Percentiles rank a stretch among this genome's conserved stretches.
Evolutionary conservation across 2,797 vertebrate species (phyloP).

Genomic region (Sternotherus odoratus): DNA sequence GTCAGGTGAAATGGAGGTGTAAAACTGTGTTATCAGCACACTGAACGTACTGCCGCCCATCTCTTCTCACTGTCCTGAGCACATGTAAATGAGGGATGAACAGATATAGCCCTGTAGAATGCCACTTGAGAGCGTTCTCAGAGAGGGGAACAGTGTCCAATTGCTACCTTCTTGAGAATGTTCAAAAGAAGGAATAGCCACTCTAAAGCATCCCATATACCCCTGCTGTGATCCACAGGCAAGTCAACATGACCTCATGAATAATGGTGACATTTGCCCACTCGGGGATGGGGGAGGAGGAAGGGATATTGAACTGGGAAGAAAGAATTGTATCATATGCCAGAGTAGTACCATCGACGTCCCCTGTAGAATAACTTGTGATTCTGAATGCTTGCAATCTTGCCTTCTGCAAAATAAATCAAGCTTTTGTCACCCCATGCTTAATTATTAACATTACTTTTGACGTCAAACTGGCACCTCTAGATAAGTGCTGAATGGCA

Average conservation of each 20-base stretch:
- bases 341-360: too few species aligned
- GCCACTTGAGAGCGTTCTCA: not conserved
- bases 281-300: too few species aligned
- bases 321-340: too few species aligned
- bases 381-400: not conserved
- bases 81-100: not conserved
- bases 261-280: not conserved
- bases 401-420: not conserved
- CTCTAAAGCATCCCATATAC: not conserved
- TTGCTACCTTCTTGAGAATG: not conserved
- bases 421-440: not conserved
- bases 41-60: fast-evolving
- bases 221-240: not conserved
- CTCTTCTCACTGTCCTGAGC: not conserved
- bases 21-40: not conserved
- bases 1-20: not conserved
- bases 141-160: not conserved
- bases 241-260: not conserved
- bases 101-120: not conserved
- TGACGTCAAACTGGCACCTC: not conserved
- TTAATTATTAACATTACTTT: not conserved
- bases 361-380: not conserved
- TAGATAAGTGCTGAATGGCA: not conserved
- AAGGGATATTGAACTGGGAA: too few species aligned
- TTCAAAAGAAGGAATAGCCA: not conserved